Evolutionary conservation across 2,888 invertebrate genomes (phyloP).

Genomic region (Microctonus hyperodae): DNA sequence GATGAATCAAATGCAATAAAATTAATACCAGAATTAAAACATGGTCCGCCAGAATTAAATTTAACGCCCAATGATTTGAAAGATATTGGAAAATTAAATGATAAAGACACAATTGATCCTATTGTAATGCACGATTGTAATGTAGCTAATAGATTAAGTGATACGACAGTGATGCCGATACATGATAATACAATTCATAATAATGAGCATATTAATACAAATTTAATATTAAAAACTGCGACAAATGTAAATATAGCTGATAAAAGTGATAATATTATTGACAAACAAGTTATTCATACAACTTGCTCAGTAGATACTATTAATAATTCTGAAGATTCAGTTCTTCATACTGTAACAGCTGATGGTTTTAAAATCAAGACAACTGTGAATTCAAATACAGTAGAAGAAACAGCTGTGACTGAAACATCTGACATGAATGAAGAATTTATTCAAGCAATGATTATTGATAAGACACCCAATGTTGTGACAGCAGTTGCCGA

Average conservation of each 20-base stretch:
- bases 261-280: background rate
- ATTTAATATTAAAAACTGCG: background rate
- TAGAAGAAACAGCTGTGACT: background rate
- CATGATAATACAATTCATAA: background rate
- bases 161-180: background rate
- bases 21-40: slow-evolving; percentile 47
- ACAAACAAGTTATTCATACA: background rate
- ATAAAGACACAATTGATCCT: slow-evolving; percentile 39
- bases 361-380: background rate
- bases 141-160: slow-evolving; percentile 12
- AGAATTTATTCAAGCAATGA: background rate
- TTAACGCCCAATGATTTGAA: slow-evolving; percentile 52
- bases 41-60: slow-evolving; percentile 52
- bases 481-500: background rate
- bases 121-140: background rate
- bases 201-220: background rate
- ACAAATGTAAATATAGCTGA: background rate
- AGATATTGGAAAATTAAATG: slow-evolving; percentile 54
- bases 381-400: background rate
- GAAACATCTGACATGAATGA: background rate
- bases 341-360: background rate
- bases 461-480: background rate
- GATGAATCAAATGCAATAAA: slow-evolving; percentile 33
- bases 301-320: background rate
- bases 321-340: background rate